These are phyloP conservation scores for Dipodomys ordii DNA, from an alignment of 2,113 vertebrate species.

Conservation along the genomic window DNA sequence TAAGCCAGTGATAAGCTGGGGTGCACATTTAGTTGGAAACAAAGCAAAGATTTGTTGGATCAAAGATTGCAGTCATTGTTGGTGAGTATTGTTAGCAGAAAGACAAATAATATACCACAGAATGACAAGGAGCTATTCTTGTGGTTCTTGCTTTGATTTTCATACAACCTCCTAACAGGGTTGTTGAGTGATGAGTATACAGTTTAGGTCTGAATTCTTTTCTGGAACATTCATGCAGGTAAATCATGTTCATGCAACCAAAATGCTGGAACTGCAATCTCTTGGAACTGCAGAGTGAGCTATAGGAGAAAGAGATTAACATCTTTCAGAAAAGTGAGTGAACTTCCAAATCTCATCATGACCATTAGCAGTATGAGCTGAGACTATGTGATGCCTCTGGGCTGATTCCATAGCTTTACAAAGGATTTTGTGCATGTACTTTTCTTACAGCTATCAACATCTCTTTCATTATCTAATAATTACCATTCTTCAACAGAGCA, in stretches of 20 bases:
- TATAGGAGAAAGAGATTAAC: neutral
- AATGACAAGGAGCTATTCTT: neutral
- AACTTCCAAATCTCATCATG: neutral
- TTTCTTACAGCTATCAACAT: neutral
- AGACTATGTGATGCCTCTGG: neutral
- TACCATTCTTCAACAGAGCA: neutral
- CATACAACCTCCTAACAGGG: neutral
- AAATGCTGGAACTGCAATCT: neutral
- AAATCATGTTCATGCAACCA: neutral
- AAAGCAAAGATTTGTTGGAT: constrained; percentile 10
- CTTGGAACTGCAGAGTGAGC: neutral
- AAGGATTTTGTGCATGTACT: neutral
- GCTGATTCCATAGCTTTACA: neutral
- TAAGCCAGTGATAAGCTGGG: neutral
- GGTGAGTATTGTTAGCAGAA: constrained; percentile 17
- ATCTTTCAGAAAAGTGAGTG: neutral
- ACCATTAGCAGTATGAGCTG: neutral
- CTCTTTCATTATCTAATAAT: neutral
- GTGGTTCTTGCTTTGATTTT: neutral
- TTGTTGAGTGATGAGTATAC: neutral
- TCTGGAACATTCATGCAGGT: neutral
- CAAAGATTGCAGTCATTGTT: constrained; percentile 28
- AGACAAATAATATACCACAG: neutral
- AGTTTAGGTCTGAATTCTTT: neutral
- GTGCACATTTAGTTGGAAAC: neutral